Evolutionary conservation across 1,140 invertebrate genomes (phyloP).

Genomic region (Orius insidiosus): DNA sequence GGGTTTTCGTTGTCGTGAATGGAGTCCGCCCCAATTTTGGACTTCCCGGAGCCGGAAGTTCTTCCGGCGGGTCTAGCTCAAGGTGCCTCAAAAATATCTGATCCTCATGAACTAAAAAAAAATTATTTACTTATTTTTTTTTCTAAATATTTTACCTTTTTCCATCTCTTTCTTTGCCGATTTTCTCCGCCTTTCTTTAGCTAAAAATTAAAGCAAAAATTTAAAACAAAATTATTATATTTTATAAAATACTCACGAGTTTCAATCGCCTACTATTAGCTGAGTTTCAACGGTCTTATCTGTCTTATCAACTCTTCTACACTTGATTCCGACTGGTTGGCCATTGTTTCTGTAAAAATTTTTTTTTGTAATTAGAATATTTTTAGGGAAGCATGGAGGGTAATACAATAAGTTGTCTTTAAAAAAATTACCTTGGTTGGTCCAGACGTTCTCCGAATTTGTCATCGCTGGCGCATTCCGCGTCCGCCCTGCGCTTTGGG

Average conservation of each 20-base stretch:
- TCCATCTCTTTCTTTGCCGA: slow-evolving; percentile 11
- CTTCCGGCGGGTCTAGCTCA: slow-evolving; percentile 51
- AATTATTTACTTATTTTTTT: slow-evolving; percentile 1
- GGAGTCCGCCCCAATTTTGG: slow-evolving; percentile 53
- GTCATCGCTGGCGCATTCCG: slow-evolving; percentile 18
- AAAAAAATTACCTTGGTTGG: slow-evolving; percentile 2
- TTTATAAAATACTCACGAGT: background rate
- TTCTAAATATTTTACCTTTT: slow-evolving; percentile 6
- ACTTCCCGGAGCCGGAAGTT: slow-evolving; percentile 26
- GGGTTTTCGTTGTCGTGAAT: slow-evolving; percentile 55
- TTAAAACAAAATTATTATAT: background rate
- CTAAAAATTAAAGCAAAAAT: slow-evolving; percentile 7
- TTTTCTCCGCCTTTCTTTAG: slow-evolving; percentile 12
- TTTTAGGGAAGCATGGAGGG: background rate
- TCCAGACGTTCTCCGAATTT: slow-evolving; percentile 12
- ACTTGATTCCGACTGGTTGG: slow-evolving; percentile 21
- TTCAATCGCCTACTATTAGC: slow-evolving; percentile 1
- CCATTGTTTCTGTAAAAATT: slow-evolving; percentile 17
- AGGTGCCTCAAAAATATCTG: slow-evolving; percentile 52
- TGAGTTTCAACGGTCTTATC: no score
- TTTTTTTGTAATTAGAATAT: background rate
- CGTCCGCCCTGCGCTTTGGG: slow-evolving; percentile 29
- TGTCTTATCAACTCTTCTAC: slow-evolving; percentile 21
- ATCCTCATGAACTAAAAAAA: slow-evolving; percentile 28
- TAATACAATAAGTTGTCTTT: no score